A percentile compares a stretch with the other conserved stretches of the same genome.
These are phyloP conservation scores for Phrynocephalus guinanensis DNA, from an alignment of 2,797 vertebrate species.

Conservation along the genomic window DNA sequence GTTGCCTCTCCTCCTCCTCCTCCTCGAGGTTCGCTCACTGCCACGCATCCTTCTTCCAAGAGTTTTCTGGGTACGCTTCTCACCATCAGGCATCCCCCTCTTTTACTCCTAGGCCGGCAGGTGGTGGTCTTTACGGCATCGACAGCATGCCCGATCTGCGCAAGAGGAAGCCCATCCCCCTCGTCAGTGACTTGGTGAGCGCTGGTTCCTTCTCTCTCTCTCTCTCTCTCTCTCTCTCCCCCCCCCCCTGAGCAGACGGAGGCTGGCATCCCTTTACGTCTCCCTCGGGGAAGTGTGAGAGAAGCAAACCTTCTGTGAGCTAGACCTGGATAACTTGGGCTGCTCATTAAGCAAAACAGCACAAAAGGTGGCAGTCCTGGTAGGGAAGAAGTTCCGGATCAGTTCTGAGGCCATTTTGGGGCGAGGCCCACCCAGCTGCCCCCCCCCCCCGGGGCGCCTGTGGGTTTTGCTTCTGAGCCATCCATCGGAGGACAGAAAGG, in stretches of 20 bases:
- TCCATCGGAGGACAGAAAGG: too few species aligned
- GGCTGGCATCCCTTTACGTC: neutral
- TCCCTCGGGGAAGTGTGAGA: accelerated
- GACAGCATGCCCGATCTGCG: slow-evolving; percentile 99
- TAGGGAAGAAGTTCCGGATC: neutral
- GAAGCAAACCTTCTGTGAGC: neutral
- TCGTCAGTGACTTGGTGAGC: slow-evolving; percentile 99
- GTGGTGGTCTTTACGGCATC: slow-evolving; percentile 94
- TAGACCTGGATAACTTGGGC: neutral
- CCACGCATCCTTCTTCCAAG: too few species aligned
- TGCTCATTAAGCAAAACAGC: too few species aligned
- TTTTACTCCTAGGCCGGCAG: slow-evolving; percentile 82
- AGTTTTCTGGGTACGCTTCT: too few species aligned
- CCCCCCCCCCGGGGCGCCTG: too few species aligned
- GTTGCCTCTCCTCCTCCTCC: too few species aligned
- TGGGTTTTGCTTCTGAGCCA: neutral
- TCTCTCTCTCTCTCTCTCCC: neutral
- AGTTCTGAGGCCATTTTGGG: neutral
- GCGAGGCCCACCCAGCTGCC: too few species aligned
- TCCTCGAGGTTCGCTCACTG: too few species aligned
- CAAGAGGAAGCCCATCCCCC: slow-evolving; percentile 93
- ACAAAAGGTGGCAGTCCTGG: neutral
- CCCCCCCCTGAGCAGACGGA: too few species aligned
- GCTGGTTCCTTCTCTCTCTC: slow-evolving; percentile 26
- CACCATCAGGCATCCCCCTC: neutral